Percentiles rank a stretch among this genome's conserved stretches.
phyloP scores from a whole-genome alignment of 1,140 invertebrate genomes.

The Cydia strobilella region DNA sequence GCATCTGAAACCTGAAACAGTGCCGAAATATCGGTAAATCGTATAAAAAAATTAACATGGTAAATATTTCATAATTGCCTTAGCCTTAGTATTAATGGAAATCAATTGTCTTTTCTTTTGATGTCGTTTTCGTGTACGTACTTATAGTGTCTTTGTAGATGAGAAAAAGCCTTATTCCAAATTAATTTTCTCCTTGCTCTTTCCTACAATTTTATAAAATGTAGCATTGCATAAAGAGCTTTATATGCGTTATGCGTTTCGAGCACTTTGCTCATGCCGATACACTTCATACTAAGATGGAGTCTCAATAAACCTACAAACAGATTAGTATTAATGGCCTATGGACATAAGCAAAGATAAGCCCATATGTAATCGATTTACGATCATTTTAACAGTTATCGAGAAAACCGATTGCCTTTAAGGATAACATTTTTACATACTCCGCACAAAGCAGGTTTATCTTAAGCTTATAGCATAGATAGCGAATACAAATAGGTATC shows the following conservation, averaged over 20 bases:
- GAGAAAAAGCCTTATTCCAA: too few relatives aligned
- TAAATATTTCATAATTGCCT: too few relatives aligned
- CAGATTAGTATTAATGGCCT: constrained; percentile 24
- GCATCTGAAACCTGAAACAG: too few relatives aligned
- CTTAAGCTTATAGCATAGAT: constrained; percentile 55
- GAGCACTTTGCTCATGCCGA: neutral
- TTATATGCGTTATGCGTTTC: neutral
- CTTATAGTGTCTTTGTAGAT: too few relatives aligned
- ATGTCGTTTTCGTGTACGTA: too few relatives aligned
- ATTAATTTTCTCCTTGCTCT: too few relatives aligned
- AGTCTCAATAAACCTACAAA: neutral
- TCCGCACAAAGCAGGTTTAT: constrained; percentile 52
- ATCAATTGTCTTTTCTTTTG: too few relatives aligned
- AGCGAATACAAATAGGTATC: constrained; percentile 71
- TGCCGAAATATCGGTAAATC: too few relatives aligned
- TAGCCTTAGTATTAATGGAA: too few relatives aligned
- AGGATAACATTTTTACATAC: constrained; percentile 52
- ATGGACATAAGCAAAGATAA: constrained; percentile 9
- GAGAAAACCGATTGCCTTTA: constrained; percentile 52
- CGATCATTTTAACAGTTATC: constrained; percentile 51
- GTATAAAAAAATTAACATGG: too few relatives aligned
- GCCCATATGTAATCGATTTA: constrained; percentile 42
- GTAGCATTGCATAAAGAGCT: neutral
- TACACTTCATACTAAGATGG: neutral
- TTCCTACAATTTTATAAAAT: neutral